Evolutionary conservation across 2,113 vertebrate species (phyloP).

Genomic region (Podiceps cristatus): DNA sequence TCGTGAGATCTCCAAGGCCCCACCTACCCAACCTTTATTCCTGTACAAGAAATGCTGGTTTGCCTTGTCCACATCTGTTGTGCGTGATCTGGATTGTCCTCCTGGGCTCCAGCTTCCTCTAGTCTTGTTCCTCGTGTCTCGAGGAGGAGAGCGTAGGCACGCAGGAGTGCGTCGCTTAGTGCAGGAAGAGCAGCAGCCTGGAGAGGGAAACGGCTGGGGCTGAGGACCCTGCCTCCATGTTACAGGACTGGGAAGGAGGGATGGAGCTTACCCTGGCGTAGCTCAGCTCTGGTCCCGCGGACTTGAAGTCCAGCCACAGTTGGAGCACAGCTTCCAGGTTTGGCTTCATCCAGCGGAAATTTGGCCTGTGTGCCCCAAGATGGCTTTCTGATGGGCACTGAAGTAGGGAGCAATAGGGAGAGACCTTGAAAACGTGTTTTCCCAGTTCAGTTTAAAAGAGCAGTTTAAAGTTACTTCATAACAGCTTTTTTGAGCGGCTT

Average conservation of each 20-base stretch:
- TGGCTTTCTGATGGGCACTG: background rate
- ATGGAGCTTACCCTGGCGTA: background rate
- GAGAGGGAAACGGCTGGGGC: background rate
- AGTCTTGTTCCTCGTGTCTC: background rate
- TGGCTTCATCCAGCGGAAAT: background rate
- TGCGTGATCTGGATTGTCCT: background rate
- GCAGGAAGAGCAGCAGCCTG: background rate
- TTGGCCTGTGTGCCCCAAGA: background rate
- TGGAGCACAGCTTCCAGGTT: background rate
- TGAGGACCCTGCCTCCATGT: background rate
- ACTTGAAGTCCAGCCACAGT: rapidly evolving
- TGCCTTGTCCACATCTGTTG: background rate
- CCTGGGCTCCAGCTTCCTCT: background rate
- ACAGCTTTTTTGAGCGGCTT: background rate
- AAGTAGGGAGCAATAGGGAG: background rate
- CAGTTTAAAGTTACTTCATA: background rate
- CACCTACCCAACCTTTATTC: background rate
- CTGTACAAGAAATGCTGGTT: background rate
- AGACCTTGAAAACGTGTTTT: background rate
- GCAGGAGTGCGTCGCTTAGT: background rate
- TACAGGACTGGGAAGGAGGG: background rate
- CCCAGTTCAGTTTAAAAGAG: background rate
- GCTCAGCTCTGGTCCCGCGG: background rate
- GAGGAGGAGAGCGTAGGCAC: background rate
- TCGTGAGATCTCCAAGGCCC: background rate